Percentiles rank a stretch among this genome's conserved stretches.
phyloP scores from a whole-genome alignment of 2,888 invertebrate genomes.

The Xylota sylvarum region DNA sequence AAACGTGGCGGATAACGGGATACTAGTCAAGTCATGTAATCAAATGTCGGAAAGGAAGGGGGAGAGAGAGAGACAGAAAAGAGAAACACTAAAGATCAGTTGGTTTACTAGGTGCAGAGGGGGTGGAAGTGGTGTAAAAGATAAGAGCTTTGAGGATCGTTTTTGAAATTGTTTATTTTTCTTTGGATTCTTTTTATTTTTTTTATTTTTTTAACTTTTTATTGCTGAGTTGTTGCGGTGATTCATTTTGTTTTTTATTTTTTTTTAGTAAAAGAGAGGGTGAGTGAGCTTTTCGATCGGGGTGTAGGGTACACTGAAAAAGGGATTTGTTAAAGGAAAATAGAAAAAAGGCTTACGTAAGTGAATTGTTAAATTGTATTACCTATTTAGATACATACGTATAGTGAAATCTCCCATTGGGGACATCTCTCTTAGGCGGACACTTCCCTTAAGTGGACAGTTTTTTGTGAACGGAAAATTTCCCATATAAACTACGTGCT shows the following conservation, averaged over 20 bases:
- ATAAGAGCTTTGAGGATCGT: conserved; percentile 63
- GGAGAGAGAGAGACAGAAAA: conserved; percentile 7
- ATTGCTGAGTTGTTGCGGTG: conserved; percentile 18
- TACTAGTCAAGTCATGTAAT: conserved; percentile 39
- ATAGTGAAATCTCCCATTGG: no score
- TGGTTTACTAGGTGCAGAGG: background rate
- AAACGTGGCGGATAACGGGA: conserved; percentile 73
- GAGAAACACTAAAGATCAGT: conserved; percentile 2
- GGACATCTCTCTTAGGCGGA: no score
- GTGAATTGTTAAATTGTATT: background rate
- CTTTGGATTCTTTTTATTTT: background rate
- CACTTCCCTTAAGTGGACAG: no score
- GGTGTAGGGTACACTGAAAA: background rate
- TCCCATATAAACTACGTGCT: no score
- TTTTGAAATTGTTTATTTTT: conserved; percentile 19
- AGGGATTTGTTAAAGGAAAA: conserved; percentile 45
- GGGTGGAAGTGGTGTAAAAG: conserved; percentile 4
- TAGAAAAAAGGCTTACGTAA: conserved; percentile 39
- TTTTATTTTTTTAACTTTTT: conserved; percentile 8
- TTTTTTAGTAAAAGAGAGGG: background rate
- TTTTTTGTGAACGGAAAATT: no score
- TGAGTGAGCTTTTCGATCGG: conserved; percentile 18
- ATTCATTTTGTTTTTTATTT: background rate
- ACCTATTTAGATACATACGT: no score
- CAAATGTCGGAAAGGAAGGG: conserved; percentile 24